Percentiles rank a stretch among this genome's conserved stretches.
phyloP scores from a whole-genome alignment of 2,797 vertebrate species.

The Myotis vivesi region DNA sequence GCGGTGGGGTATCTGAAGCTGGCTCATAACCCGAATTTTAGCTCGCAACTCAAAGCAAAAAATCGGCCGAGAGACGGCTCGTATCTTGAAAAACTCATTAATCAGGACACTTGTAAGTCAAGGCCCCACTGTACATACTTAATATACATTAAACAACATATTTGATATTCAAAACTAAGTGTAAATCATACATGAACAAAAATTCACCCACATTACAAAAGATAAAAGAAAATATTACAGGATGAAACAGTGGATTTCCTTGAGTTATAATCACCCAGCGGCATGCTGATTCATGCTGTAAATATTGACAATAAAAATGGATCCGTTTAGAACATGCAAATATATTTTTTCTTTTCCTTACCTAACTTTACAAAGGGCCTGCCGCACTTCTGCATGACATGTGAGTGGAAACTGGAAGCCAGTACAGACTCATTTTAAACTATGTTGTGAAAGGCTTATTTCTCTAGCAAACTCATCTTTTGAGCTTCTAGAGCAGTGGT shows the following conservation, averaged over 20 bases:
- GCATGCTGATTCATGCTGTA: not conserved
- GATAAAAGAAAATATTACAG: not conserved
- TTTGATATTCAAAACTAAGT: slow-evolving; percentile 20
- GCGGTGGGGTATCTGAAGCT: too few species aligned
- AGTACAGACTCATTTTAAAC: not conserved
- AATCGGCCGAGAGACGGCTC: too few species aligned
- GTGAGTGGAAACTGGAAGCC: not conserved
- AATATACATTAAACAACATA: not conserved
- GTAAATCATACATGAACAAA: not conserved
- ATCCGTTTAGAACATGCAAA: not conserved
- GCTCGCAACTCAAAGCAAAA: too few species aligned
- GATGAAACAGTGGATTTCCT: not conserved
- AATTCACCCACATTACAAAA: not conserved
- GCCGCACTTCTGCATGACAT: not conserved
- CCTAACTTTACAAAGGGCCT: not conserved
- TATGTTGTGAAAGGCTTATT: not conserved
- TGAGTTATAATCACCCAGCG: not conserved
- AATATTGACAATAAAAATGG: not conserved
- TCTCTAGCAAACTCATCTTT: not conserved
- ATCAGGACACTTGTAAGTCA: too few species aligned
- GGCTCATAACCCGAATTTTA: too few species aligned
- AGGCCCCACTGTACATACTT: not conserved
- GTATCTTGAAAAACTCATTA: too few species aligned
- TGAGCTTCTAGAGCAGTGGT: not conserved
- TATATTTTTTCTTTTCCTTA: not conserved